phyloP scores from a whole-genome alignment of 2,797 vertebrate species.

The Coracias cyanogaster region DNA sequence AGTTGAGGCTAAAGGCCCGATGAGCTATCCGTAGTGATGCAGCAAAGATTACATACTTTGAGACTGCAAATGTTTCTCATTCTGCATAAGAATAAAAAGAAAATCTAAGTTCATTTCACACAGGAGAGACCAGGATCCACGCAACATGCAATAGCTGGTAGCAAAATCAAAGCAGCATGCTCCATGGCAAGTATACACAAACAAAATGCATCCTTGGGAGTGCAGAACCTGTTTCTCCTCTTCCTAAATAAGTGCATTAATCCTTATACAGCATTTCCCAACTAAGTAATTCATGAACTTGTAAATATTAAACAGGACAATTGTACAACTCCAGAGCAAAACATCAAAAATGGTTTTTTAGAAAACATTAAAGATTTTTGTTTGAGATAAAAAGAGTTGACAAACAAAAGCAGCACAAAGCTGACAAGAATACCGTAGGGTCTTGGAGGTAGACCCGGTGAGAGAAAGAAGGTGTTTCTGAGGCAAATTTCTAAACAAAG shows the following conservation, averaged over 20 bases:
- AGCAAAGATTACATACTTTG: background rate
- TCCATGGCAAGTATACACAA: background rate
- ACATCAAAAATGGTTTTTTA: constrained; percentile 36
- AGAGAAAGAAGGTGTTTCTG: background rate
- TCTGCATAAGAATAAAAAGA: background rate
- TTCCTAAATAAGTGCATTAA: constrained; percentile 21
- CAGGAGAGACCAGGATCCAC: background rate
- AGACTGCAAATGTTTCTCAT: background rate
- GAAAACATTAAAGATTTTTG: constrained; percentile 49
- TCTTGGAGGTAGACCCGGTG: background rate
- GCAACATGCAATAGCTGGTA: background rate
- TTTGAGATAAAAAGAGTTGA: constrained; percentile 42
- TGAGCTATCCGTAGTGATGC: background rate
- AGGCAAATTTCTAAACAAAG: background rate
- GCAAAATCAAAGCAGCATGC: background rate
- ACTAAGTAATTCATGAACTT: constrained; percentile 67
- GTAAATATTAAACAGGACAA: constrained; percentile 66
- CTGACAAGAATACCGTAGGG: background rate
- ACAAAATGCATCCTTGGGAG: background rate
- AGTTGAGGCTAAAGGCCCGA: background rate
- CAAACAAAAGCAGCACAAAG: constrained; percentile 19
- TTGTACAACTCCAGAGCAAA: constrained; percentile 51
- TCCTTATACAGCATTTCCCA: constrained; percentile 19
- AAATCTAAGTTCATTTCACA: background rate
- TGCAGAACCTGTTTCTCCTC: background rate